phyloP scores from a whole-genome alignment of 2,888 invertebrate species.

The Aphodius sticticus region DNA sequence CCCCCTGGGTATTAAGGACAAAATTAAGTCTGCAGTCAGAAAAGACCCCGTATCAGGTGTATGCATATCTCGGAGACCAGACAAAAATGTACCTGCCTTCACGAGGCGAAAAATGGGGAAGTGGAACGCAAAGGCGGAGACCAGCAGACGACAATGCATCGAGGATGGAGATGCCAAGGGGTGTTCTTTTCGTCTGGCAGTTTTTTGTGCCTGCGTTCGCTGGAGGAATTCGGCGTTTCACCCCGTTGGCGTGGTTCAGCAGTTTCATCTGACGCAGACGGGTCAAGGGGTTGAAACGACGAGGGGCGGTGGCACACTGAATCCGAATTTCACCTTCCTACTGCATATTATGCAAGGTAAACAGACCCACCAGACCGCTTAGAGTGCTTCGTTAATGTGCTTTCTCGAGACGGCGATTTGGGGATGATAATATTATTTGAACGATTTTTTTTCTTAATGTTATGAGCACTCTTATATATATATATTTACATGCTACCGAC shows the following conservation, averaged over 20 bases:
- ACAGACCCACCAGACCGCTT: not conserved
- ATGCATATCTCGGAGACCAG: not conserved
- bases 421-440: not conserved
- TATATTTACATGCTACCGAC: too few relatives aligned
- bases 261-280: constrained; percentile 35
- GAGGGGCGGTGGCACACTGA: constrained; percentile 27
- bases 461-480: too few relatives aligned
- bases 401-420: not conserved
- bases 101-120: not conserved
- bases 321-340: not conserved
- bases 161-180: not conserved
- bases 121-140: constrained; percentile 5
- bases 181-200: constrained; percentile 34
- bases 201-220: constrained; percentile 32
- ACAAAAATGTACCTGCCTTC: not conserved
- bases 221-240: constrained; percentile 36
- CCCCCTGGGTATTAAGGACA: not conserved
- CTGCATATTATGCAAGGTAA: constrained; percentile 4
- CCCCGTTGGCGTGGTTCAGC: constrained; percentile 33
- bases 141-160: not conserved
- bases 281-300: constrained; percentile 27
- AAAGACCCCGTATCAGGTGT: not conserved
- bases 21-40: not conserved
- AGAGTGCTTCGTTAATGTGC: not conserved
- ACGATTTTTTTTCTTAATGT: not conserved